A percentile compares a stretch with the other conserved stretches of the same genome.
phyloP scores from a whole-genome alignment of 2,113 vertebrate genomes.

The Myxocyprinus asiaticus region DNA sequence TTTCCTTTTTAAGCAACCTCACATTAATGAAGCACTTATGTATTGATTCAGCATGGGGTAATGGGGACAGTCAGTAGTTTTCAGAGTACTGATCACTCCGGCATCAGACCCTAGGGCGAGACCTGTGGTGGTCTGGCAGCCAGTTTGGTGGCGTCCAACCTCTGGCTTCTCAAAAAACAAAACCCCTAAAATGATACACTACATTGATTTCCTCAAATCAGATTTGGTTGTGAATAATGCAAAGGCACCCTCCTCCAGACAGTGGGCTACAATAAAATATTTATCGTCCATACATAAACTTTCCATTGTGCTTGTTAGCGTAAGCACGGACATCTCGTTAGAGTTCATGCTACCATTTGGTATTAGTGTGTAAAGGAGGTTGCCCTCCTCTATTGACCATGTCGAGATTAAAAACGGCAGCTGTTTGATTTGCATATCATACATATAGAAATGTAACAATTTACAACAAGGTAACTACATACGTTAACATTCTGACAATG shows the following conservation, averaged over 20 bases:
- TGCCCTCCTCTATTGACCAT: too few relatives aligned
- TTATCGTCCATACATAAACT: constrained; percentile 44
- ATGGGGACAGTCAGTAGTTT: neutral
- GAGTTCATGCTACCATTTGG: neutral
- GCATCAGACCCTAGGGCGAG: neutral
- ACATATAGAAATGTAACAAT: too few relatives aligned
- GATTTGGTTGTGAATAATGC: constrained; percentile 55
- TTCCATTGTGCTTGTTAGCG: constrained; percentile 47
- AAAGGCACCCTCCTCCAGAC: constrained; percentile 21
- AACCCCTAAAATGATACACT: constrained; percentile 42
- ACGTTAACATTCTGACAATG: too few relatives aligned
- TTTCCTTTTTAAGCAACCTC: too few relatives aligned
- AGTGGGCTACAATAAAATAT: constrained; percentile 50
- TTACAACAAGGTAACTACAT: too few relatives aligned
- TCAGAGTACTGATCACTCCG: neutral
- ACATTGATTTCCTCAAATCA: constrained; percentile 50
- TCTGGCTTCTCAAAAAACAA: constrained; percentile 15
- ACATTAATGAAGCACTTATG: too few relatives aligned
- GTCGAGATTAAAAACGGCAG: neutral
- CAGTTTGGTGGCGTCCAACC: neutral
- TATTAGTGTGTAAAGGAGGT: too few relatives aligned
- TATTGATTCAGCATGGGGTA: neutral
- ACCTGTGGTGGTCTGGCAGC: neutral
- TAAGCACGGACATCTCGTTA: constrained; percentile 28
- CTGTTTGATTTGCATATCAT: neutral